Conservation (phyloP, 2,113 vertebrate genomes). For the Columbina picui region DNA sequence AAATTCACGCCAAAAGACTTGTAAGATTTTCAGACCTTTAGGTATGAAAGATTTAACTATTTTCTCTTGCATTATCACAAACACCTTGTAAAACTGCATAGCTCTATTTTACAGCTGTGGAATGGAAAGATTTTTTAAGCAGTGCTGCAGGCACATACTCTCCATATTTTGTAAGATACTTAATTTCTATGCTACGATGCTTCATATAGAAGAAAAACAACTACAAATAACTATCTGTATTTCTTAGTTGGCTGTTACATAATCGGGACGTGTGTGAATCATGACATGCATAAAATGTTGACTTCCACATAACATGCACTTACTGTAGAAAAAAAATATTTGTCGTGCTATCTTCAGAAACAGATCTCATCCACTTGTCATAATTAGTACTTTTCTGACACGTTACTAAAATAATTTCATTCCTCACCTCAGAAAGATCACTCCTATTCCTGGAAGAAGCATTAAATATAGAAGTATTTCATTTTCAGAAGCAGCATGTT, state of each 20-base stretch:
- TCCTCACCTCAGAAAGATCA: constrained; percentile 14
- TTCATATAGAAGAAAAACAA: neutral
- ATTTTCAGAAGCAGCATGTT: constrained; percentile 20
- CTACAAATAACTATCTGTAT: neutral
- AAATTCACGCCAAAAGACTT: neutral
- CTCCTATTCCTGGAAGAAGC: constrained; percentile 32
- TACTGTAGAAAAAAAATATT: neutral
- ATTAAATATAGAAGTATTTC: constrained; percentile 57
- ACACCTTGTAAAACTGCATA: neutral
- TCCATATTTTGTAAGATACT: neutral
- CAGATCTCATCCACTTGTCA: neutral
- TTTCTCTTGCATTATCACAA: neutral
- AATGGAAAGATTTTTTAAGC: neutral
- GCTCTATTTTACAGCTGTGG: neutral
- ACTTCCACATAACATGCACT: neutral
- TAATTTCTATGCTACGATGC: neutral
- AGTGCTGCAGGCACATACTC: neutral
- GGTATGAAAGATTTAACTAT: neutral
- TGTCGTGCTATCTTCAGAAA: neutral
- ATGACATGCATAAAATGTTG: neutral
- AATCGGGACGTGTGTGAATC: neutral
- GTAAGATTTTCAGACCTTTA: neutral
- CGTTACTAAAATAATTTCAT: constrained; percentile 16
- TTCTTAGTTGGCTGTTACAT: neutral
- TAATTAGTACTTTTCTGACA: constrained; percentile 1